Percentiles rank a stretch among this genome's conserved stretches.
Evolutionary conservation across 2,888 invertebrate species (phyloP).

Genomic region (Zaprionus bogoriensis): DNA sequence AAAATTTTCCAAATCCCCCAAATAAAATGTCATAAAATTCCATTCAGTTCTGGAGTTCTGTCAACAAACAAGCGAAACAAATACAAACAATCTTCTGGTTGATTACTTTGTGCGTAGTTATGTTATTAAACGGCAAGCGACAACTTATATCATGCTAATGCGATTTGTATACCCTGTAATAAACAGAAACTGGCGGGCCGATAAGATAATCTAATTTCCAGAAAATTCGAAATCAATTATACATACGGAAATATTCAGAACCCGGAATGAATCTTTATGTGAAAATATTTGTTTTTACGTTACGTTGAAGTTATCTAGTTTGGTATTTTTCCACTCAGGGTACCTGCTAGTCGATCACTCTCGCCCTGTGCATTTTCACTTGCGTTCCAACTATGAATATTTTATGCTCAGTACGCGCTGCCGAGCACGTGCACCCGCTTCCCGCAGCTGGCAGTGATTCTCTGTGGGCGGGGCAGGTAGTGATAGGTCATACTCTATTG

Average conservation of each 20-base stretch:
- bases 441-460: conserved; percentile 3
- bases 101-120: conserved; percentile 4
- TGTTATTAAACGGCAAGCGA: conserved; percentile 17
- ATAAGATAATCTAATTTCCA: too few species aligned
- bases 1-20: conserved; percentile 37
- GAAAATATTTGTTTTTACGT: too few species aligned
- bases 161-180: conserved; percentile 24
- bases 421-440: conserved; percentile 7
- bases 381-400: background rate
- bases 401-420: conserved; percentile 6
- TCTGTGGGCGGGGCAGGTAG: background rate
- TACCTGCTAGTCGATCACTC: background rate
- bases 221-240: too few species aligned
- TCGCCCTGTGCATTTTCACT: background rate
- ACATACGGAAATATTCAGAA: too few species aligned
- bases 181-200: too few species aligned
- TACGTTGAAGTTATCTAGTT: too few species aligned
- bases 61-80: conserved; percentile 26
- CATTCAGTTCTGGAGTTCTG: conserved; percentile 23
- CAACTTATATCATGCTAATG: conserved; percentile 4
- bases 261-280: too few species aligned
- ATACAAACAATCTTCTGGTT: conserved; percentile 12
- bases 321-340: too few species aligned
- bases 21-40: conserved; percentile 42
- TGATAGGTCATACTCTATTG: conserved; percentile 3